These are phyloP conservation scores for Sander vitreus DNA, from an alignment of 2,113 vertebrate genomes.

Conservation along the genomic window DNA sequence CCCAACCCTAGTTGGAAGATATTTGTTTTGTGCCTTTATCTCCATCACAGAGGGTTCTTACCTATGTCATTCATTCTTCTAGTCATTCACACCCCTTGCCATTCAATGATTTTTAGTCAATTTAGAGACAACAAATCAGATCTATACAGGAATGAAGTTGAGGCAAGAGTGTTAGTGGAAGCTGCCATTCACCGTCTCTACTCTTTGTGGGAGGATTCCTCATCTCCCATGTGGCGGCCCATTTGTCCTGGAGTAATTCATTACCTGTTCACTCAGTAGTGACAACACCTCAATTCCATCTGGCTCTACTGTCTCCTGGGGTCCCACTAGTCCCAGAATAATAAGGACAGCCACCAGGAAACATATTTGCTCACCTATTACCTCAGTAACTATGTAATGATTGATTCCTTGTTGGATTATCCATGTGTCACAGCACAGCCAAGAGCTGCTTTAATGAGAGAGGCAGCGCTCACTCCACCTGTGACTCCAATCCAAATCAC, in stretches of 20 bases:
- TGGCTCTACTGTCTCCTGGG: constrained; percentile 72
- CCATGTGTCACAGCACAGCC: constrained; percentile 72
- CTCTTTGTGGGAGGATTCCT: constrained; percentile 60
- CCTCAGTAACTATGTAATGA: constrained; percentile 78
- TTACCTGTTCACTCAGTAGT: constrained; percentile 81
- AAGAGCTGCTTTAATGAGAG: constrained; percentile 72
- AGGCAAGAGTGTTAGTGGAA: constrained; percentile 13
- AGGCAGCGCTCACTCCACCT: constrained; percentile 57
- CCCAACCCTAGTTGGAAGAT: background rate
- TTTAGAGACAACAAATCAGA: background rate
- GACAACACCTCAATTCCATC: constrained; percentile 83
- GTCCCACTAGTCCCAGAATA: constrained; percentile 62
- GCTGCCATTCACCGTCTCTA: constrained; percentile 50
- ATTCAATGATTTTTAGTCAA: constrained; percentile 5
- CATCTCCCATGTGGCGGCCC: constrained; percentile 75
- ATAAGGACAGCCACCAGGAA: constrained; percentile 78
- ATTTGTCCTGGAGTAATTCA: constrained; percentile 84
- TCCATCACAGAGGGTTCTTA: constrained; percentile 2
- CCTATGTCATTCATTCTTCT: constrained; percentile 1
- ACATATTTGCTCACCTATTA: constrained; percentile 80
- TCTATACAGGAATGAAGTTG: constrained; percentile 12
- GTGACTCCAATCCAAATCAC: constrained; percentile 62
- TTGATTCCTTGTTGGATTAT: constrained; percentile 82
- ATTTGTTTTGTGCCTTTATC: constrained; percentile 27
- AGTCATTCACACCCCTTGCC: background rate